phyloP scores from a whole-genome alignment of 2,888 invertebrate genomes.

The Chymomyza caudatula region DNA sequence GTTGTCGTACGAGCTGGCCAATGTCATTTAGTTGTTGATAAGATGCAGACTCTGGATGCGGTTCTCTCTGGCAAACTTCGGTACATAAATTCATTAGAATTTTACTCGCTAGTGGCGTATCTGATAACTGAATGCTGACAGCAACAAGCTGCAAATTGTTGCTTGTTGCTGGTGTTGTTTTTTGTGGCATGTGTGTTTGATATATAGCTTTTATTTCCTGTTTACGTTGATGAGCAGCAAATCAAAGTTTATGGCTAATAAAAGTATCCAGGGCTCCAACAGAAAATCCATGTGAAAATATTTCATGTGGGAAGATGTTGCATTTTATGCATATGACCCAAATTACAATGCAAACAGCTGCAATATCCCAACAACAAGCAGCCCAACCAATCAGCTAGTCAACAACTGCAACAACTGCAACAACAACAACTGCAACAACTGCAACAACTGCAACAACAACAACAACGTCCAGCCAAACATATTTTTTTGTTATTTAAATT shows the following conservation, averaged over 20 bases:
- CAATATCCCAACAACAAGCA: slow-evolving; percentile 21
- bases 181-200: slow-evolving; percentile 39
- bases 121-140: slow-evolving; percentile 60
- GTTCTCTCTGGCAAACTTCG: slow-evolving; percentile 19
- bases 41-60: slow-evolving; percentile 37
- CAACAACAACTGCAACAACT: slow-evolving; percentile 37
- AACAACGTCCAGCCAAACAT: slow-evolving; percentile 21
- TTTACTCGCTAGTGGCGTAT: slow-evolving; percentile 47
- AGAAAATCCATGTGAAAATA: slow-evolving; percentile 32
- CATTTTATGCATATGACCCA: slow-evolving; percentile 68
- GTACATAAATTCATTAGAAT: slow-evolving; percentile 64
- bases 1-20: slow-evolving; percentile 60
- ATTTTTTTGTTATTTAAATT: slow-evolving; percentile 66
- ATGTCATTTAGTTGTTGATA: slow-evolving; percentile 67
- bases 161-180: slow-evolving; percentile 5
- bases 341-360: slow-evolving; percentile 70
- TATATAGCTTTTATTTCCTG: slow-evolving; percentile 66
- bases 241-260: slow-evolving; percentile 26
- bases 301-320: slow-evolving; percentile 48
- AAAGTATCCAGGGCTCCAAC: slow-evolving; percentile 5
- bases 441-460: slow-evolving; percentile 4
- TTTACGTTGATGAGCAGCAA: slow-evolving; percentile 55
- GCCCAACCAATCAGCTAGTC: not conserved
- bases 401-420: slow-evolving; percentile 44
- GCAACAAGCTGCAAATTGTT: slow-evolving; percentile 58